Conservation (phyloP, 1,140 invertebrate species). For the Ptiloglossa arizonensis region DNA sequence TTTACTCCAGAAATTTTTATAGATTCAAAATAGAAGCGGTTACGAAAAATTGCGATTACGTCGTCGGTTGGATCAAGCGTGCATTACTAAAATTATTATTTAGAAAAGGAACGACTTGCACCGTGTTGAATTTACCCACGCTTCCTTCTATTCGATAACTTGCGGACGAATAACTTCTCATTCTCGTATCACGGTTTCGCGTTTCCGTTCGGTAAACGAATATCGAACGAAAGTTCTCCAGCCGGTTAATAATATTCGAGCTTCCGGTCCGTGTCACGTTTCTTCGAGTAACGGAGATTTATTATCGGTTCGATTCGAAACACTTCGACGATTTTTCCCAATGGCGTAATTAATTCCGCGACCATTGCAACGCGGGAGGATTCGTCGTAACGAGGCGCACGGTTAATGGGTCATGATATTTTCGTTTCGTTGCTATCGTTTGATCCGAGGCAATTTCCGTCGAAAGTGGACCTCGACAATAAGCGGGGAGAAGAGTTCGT, state of each 20-base stretch:
- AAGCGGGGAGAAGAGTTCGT: neutral
- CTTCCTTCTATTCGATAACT: neutral
- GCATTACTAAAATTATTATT: too few relatives aligned
- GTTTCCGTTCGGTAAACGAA: neutral
- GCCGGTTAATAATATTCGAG: neutral
- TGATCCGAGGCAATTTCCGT: constrained; percentile 23
- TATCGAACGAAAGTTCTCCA: neutral
- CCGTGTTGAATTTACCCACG: too few relatives aligned
- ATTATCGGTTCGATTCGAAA: neutral
- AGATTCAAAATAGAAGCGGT: too few relatives aligned
- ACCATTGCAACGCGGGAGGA: too few relatives aligned
- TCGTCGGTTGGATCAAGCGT: too few relatives aligned
- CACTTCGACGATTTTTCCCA: neutral
- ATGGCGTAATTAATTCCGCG: neutral
- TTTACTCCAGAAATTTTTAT: too few relatives aligned
- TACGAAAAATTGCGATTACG: too few relatives aligned
- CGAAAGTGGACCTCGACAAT: constrained; percentile 27
- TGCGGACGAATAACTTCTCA: neutral
- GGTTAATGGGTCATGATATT: neutral
- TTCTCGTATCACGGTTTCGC: neutral
- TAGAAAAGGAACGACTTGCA: too few relatives aligned
- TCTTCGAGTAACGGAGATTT: neutral
- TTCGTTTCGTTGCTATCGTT: constrained; percentile 15
- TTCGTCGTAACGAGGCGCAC: neutral
- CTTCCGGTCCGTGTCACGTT: too few relatives aligned